phyloP scores from a whole-genome alignment of 2,797 vertebrate genomes.

The Carcharodon carcharias region DNA sequence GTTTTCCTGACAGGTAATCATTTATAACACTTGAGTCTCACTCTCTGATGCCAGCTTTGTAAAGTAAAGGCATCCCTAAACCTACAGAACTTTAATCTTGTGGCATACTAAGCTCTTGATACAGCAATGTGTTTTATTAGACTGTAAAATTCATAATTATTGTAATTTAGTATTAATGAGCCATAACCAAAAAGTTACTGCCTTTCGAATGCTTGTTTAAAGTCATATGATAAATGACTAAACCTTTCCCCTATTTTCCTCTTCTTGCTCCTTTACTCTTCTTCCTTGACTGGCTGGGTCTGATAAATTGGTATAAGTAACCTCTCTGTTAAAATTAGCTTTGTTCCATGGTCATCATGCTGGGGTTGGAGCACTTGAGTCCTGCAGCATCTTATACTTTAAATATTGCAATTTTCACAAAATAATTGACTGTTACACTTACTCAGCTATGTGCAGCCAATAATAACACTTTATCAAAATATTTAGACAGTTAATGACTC shows the following conservation, averaged over 20 bases:
- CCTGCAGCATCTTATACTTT: background rate
- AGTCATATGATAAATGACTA: background rate
- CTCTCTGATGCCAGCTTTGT: background rate
- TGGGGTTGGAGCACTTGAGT: background rate
- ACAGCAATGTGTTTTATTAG: background rate
- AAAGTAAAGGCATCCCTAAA: background rate
- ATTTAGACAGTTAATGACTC: conserved; percentile 7
- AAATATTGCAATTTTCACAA: background rate
- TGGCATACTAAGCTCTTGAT: background rate
- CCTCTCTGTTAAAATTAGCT: background rate
- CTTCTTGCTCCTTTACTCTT: background rate
- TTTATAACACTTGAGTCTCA: background rate
- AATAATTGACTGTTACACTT: conserved; percentile 2
- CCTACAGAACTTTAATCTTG: background rate
- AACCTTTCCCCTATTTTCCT: background rate
- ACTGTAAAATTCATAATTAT: background rate
- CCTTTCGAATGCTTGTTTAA: background rate
- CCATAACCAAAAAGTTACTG: conserved; percentile 14
- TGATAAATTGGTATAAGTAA: background rate
- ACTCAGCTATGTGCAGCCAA: background rate
- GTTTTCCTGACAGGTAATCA: background rate
- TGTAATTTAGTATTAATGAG: background rate
- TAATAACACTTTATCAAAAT: background rate
- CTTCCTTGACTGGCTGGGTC: background rate
- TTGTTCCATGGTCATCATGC: background rate